phyloP scores from a whole-genome alignment of 2,888 invertebrate species.

The Lithosia quadra region DNA sequence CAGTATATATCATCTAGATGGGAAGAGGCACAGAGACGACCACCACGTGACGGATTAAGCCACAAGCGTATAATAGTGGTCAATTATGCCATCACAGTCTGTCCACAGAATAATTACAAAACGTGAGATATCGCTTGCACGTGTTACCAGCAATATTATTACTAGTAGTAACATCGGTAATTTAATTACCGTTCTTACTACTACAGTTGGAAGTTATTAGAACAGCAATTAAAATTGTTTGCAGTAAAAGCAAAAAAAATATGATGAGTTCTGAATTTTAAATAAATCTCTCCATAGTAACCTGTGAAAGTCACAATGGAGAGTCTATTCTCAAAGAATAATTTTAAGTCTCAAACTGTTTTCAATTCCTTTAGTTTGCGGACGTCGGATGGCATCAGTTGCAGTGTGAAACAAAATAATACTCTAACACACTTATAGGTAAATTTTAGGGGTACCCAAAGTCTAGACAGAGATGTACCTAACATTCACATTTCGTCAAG shows the following conservation, averaged over 20 bases:
- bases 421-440: no score
- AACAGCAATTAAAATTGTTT: no score
- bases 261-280: no score
- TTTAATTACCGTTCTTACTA: no score
- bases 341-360: background rate
- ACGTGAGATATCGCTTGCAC: background rate
- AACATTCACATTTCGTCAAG: no score
- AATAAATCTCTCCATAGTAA: no score
- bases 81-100: background rate
- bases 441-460: background rate
- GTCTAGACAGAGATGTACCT: background rate
- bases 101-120: background rate
- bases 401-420: background rate
- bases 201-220: no score
- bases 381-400: background rate
- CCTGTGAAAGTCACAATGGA: background rate
- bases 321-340: no score
- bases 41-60: background rate
- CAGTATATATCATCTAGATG: background rate
- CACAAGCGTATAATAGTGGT: background rate
- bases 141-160: no score
- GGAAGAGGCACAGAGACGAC: background rate
- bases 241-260: no score
- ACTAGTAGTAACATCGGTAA: no score
- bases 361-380: background rate